Conservation (phyloP, 2,797 vertebrate genomes). For the Apogon hyalosoma region DNA sequence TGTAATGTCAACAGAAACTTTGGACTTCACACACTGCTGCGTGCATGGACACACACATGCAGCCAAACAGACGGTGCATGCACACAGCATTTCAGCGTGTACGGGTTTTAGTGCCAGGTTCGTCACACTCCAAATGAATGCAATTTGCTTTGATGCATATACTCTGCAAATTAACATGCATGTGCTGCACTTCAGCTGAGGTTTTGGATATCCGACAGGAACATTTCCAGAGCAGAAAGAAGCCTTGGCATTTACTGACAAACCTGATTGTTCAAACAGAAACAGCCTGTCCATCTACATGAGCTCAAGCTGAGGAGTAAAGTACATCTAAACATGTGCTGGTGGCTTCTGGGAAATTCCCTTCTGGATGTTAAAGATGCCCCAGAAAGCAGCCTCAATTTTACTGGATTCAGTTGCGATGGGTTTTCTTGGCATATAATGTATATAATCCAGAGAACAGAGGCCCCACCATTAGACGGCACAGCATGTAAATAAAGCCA, state of each 20-base stretch:
- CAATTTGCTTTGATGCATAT: not conserved
- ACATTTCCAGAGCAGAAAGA: conserved; percentile 8
- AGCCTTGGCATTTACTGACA: not conserved
- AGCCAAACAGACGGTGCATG: not conserved
- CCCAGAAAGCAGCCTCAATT: not conserved
- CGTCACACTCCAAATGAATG: not conserved
- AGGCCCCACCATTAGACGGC: conserved; percentile 23
- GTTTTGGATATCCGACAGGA: conserved; percentile 7
- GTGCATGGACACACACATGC: conserved; percentile 20
- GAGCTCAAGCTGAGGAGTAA: not conserved
- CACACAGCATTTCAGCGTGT: not conserved
- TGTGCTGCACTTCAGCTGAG: not conserved
- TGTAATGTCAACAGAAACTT: conserved; percentile 66
- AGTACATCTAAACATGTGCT: not conserved
- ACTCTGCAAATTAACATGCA: conserved; percentile 1
- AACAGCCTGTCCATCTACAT: not conserved
- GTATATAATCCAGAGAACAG: not conserved
- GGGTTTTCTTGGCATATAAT: not conserved
- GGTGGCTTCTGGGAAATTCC: not conserved
- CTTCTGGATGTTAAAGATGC: conserved; percentile 1
- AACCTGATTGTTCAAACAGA: not conserved
- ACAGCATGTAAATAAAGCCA: conserved; percentile 52
- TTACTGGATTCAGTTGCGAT: not conserved
- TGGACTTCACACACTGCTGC: conserved; percentile 56
- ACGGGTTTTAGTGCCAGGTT: not conserved